Conservation (phyloP, 2,888 invertebrate species). For the Arrhopalites spinosus region DNA sequence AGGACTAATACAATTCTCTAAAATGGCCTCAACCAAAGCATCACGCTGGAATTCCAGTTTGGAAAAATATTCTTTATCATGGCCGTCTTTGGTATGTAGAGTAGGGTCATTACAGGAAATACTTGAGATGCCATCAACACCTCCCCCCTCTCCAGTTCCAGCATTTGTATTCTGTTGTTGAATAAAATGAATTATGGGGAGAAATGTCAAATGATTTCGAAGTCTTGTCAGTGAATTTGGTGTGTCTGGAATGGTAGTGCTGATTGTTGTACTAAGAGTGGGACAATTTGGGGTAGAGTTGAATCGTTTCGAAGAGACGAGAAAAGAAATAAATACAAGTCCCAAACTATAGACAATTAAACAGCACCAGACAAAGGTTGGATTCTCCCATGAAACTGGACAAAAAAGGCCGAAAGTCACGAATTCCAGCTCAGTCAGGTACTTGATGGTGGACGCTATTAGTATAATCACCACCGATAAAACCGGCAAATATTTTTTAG, state of each 20-base stretch:
- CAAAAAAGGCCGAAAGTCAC: constrained; percentile 27
- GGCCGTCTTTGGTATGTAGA: constrained; percentile 20
- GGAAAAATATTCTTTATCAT: constrained; percentile 41
- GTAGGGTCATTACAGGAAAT: not conserved
- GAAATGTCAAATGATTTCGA: constrained; percentile 52
- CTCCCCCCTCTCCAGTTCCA: too few species aligned
- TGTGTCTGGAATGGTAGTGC: not conserved
- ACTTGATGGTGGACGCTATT: constrained; percentile 28
- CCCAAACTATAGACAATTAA: constrained; percentile 26
- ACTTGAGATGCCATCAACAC: constrained; percentile 22
- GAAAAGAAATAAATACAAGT: constrained; percentile 11
- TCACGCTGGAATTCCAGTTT: constrained; percentile 50
- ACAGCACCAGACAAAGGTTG: constrained; percentile 21
- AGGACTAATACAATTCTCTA: constrained; percentile 61
- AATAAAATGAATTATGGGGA: constrained; percentile 53
- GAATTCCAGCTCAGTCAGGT: constrained; percentile 22
- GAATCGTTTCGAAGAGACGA: constrained; percentile 7
- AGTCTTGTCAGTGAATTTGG: constrained; percentile 42
- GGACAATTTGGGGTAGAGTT: not conserved
- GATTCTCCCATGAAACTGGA: constrained; percentile 22
- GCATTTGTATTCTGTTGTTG: too few species aligned
- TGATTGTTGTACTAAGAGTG: not conserved
- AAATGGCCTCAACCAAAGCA: constrained; percentile 61
- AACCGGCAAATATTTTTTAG: constrained; percentile 9
- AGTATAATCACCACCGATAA: constrained; percentile 29